Evolutionary conservation across 2,113 vertebrate species (phyloP).

Genomic region (Phoxinus phoxinus): DNA sequence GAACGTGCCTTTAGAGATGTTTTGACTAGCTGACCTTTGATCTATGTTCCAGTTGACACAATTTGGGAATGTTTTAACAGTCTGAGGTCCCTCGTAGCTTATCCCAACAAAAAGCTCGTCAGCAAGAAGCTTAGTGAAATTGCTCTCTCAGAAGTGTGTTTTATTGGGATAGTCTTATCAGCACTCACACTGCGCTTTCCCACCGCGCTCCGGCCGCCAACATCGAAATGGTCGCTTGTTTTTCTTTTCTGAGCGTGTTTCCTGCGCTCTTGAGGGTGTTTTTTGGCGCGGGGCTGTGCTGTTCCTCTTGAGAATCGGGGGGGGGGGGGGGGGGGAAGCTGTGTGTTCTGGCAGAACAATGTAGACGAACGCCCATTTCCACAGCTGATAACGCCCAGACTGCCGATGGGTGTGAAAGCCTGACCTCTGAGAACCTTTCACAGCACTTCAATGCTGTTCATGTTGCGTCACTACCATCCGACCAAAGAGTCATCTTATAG

Average conservation of each 20-base stretch:
- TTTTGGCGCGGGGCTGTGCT: conserved; percentile 60
- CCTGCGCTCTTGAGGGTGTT: conserved; percentile 59
- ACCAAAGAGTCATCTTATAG: neutral
- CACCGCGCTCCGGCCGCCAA: conserved; percentile 41
- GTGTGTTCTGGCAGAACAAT: conserved; percentile 64
- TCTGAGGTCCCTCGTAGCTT: conserved; percentile 4
- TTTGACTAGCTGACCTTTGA: conserved; percentile 6
- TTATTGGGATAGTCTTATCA: conserved; percentile 38
- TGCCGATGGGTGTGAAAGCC: conserved; percentile 60
- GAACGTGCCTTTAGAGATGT: neutral
- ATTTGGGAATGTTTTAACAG: conserved; percentile 34
- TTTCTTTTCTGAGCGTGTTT: conserved; percentile 64
- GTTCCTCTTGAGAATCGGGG: conserved; percentile 44
- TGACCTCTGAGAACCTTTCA: conserved; percentile 67
- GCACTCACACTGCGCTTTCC: conserved; percentile 45
- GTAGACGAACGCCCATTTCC: conserved; percentile 68
- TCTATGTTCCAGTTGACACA: conserved; percentile 31
- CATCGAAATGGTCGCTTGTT: conserved; percentile 51
- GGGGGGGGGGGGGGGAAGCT: conserved; percentile 40
- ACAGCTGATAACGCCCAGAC: conserved; percentile 69
- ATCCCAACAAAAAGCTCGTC: conserved; percentile 33
- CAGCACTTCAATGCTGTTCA: conserved; percentile 65
- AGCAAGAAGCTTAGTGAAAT: neutral
- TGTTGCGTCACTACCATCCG: conserved; percentile 61
- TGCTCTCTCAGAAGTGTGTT: conserved; percentile 17